Conservation (phyloP, 2,797 vertebrate genomes). For the Hephaestus fuliginosus region DNA sequence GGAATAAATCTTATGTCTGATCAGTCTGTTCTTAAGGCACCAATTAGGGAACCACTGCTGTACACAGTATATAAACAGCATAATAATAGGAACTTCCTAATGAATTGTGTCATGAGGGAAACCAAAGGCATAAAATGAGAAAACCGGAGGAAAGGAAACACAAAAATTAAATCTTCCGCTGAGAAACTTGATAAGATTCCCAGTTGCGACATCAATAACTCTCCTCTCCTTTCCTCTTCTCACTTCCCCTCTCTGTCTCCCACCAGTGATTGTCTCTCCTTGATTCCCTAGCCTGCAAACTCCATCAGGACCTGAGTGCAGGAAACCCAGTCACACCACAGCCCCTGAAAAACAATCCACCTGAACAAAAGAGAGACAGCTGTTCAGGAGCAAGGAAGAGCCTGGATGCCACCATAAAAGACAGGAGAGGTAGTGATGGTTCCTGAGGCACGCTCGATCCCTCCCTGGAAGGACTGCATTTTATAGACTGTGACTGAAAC, state of each 20-base stretch:
- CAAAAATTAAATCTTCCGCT: conserved; percentile 60
- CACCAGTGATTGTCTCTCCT: conserved; percentile 43
- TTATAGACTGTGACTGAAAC: conserved; percentile 34
- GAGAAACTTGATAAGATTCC: conserved; percentile 73
- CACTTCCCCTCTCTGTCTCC: conserved; percentile 42
- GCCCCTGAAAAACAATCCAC: conserved; percentile 73
- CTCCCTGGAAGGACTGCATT: conserved; percentile 38
- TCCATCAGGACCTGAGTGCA: conserved; percentile 74
- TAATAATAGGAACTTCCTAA: conserved; percentile 1
- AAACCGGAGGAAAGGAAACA: conserved; percentile 25
- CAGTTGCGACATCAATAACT: conserved; percentile 58
- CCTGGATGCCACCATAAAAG: conserved; percentile 42
- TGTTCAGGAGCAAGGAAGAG: conserved; percentile 61
- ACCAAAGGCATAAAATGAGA: conserved; percentile 37
- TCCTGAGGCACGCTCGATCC: conserved; percentile 29
- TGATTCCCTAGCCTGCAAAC: conserved; percentile 80
- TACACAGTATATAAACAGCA: not conserved
- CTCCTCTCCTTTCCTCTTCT: conserved; percentile 26
- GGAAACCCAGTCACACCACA: conserved; percentile 54
- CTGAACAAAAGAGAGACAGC: conserved; percentile 76
- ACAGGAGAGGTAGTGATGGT: conserved; percentile 19
- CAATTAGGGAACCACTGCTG: not conserved
- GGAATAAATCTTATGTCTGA: not conserved
- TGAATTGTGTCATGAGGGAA: conserved; percentile 14
- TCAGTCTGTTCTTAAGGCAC: not conserved